phyloP scores from a whole-genome alignment of 1,140 invertebrate species.

The Oreohelix idahoensis region DNA sequence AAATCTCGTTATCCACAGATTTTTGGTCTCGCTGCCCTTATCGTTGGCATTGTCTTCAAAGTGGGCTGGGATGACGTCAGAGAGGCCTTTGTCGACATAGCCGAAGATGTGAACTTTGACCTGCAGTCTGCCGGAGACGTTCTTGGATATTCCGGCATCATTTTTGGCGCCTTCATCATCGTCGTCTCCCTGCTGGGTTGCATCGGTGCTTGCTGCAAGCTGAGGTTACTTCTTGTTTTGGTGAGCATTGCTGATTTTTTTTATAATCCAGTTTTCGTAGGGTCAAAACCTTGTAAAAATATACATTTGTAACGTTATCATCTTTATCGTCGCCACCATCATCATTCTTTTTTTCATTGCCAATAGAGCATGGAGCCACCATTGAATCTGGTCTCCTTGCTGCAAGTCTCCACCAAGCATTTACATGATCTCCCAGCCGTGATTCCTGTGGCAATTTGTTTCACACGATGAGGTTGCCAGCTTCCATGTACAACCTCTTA shows the following conservation, averaged over 20 bases:
- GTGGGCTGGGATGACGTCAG: conserved; percentile 34
- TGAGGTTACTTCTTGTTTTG: conserved; percentile 18
- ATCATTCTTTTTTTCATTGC: too few relatives aligned
- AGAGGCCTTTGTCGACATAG: conserved; percentile 25
- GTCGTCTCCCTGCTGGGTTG: conserved; percentile 32
- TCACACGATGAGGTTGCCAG: too few relatives aligned
- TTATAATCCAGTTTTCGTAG: too few relatives aligned
- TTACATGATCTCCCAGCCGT: too few relatives aligned
- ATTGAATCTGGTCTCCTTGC: too few relatives aligned
- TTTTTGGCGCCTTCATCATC: conserved; percentile 39
- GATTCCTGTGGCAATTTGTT: too few relatives aligned
- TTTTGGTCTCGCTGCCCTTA: conserved; percentile 32
- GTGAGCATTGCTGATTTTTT: conserved; percentile 25
- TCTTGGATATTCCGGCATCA: conserved; percentile 20
- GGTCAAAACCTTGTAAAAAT: too few relatives aligned
- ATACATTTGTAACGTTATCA: too few relatives aligned
- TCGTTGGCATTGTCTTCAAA: conserved; percentile 41
- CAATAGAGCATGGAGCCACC: too few relatives aligned
- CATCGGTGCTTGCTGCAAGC: conserved; percentile 39
- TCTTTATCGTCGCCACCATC: too few relatives aligned
- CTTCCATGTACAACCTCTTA: too few relatives aligned
- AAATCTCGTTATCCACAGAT: conserved; percentile 15
- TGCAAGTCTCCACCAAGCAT: too few relatives aligned
- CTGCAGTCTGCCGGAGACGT: conserved; percentile 36
- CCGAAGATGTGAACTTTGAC: conserved; percentile 19